Evolutionary conservation across 2,888 invertebrate species (phyloP).

Genomic region (Chirona hameri): DNA sequence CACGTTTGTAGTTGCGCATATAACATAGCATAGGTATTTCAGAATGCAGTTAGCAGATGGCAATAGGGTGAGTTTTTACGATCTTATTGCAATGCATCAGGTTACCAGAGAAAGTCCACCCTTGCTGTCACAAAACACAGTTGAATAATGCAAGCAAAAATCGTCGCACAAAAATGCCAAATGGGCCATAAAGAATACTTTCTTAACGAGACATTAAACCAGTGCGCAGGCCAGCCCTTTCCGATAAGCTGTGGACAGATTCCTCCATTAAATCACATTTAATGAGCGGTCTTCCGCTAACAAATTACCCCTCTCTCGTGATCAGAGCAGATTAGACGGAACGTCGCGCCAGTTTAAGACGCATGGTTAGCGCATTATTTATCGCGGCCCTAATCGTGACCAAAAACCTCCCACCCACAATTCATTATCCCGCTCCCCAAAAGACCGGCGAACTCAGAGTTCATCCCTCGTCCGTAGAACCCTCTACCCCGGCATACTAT

Average conservation of each 20-base stretch:
- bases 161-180: neutral
- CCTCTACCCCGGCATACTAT: neutral
- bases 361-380: neutral
- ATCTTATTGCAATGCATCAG: too few relatives aligned
- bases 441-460: too few relatives aligned
- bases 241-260: neutral
- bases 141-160: too few relatives aligned
- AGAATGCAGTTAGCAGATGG: too few relatives aligned
- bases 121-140: too few relatives aligned
- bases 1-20: too few relatives aligned
- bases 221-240: neutral
- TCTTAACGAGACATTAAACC: neutral
- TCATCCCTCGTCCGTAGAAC: neutral
- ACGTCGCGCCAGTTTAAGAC: neutral
- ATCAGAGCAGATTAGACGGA: neutral
- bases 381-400: neutral
- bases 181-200: neutral
- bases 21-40: too few relatives aligned
- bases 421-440: neutral
- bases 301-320: neutral
- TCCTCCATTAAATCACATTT: neutral
- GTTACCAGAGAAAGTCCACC: too few relatives aligned
- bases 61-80: too few relatives aligned
- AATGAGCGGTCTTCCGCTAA: neutral
- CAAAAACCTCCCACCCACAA: neutral